Evolutionary conservation across 2,888 invertebrate genomes (phyloP).

Genomic region (Anoplius nigerrimus): DNA sequence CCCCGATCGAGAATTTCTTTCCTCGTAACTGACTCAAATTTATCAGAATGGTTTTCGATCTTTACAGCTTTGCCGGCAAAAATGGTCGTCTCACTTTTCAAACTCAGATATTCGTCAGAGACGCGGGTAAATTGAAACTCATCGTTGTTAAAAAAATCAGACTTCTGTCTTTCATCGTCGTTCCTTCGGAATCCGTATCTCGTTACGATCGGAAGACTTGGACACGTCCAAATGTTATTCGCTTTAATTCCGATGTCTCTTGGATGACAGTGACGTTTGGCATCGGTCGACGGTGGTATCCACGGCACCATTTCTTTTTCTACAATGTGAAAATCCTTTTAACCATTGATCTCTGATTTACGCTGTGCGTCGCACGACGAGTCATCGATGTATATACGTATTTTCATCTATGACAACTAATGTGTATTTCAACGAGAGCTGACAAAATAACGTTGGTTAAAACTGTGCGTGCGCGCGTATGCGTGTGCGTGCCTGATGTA

Average conservation of each 20-base stretch:
- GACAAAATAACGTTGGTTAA: too few relatives aligned
- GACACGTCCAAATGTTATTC: conserved; percentile 64
- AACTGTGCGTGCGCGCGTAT: too few relatives aligned
- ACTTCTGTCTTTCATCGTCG: conserved; percentile 4
- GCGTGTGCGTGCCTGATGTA: too few relatives aligned
- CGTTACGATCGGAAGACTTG: conserved; percentile 68
- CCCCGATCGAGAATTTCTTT: neutral
- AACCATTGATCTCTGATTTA: too few relatives aligned
- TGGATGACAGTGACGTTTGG: conserved; percentile 50
- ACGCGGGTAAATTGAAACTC: too few relatives aligned
- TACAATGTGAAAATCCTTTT: too few relatives aligned
- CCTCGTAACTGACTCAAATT: neutral
- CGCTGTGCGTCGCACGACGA: too few relatives aligned
- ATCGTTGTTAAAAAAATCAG: neutral
- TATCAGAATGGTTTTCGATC: neutral
- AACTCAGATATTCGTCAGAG: neutral
- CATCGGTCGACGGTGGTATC: conserved; percentile 41
- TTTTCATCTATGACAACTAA: too few relatives aligned
- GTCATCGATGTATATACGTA: too few relatives aligned
- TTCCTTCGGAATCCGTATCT: conserved; percentile 58
- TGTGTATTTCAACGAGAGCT: too few relatives aligned
- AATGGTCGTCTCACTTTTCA: neutral
- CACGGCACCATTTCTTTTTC: conserved; percentile 40
- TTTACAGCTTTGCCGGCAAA: neutral
- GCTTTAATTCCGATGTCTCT: conserved; percentile 53